Evolutionary conservation across 1,140 invertebrate genomes (phyloP), one percentile per base, ranked within the genome.

Genomic region (Drosophila trapezifrons): DNA sequence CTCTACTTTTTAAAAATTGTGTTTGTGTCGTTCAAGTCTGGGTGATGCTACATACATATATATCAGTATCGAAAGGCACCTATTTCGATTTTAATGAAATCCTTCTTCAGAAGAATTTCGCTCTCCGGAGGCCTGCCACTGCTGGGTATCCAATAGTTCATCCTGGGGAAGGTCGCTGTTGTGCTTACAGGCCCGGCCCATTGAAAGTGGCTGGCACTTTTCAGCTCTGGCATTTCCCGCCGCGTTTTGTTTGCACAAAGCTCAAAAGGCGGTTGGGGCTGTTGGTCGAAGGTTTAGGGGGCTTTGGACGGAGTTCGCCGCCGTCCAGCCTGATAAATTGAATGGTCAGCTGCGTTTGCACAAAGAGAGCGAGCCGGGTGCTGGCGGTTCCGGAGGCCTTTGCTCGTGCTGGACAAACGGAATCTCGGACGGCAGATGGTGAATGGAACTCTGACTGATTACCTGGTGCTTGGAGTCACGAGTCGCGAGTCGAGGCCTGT

Each of bases 291-390:
- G 38, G 29, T 35, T 43, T 32, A 42, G 18, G 51, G 60, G 56
- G 10, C 37, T 69, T 35, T 18, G 49, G 18, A 18, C 40, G 27
- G 35, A 38, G 29, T 15, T 27, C 25, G 40, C 49, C 64, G 49
- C 56, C 69, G 76, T 65, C 76, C 76, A 87, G 84, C 80, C 80
- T 89, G 84, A 90, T 89, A 87, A 89, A 89, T 89, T 80, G 77
- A 89, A 89, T 83, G 84, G 84, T 78, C 80, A 89, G 73, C 57
- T 83, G 80, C 73, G 84, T 80, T 80, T 67, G 65, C 77, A 87
- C 79, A 89, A 87, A 87, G 63, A 72, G 80, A 89, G 59, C 71
- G 76, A 54, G 47, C 62, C 57, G 49, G 64, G 25, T 35, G n/a
- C 60, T 54, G 72, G 51, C 29, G 55, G 32, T 38, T 20, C 13